Evolutionary conservation across 2,113 vertebrate species (phyloP), one percentile per base, ranked within the genome.

Genomic region (Alectura lathami): DNA sequence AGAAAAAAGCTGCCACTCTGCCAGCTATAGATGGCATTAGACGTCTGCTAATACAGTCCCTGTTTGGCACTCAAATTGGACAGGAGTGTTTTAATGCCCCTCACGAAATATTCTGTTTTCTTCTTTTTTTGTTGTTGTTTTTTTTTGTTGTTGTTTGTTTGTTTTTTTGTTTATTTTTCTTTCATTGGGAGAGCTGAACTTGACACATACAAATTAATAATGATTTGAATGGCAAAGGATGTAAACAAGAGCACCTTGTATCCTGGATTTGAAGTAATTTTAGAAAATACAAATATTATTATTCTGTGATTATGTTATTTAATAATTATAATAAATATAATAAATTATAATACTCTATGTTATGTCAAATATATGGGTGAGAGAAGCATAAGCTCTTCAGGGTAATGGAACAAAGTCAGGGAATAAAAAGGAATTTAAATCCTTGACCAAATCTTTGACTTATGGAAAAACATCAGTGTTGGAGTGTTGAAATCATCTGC

Each of bases 11-110:
- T 63, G 78, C 90, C 51, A 23, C 63, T 67, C 59, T 36, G 80
- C 68, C 91, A 96, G 89, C 96, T 86, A 91, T 94, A 96, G 96
- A 91, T 92, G 94, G 95, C 94, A 97, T 97, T 93, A 96, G 89
- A 62, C 0, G 10, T 90, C 96, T 92, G 74, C 48, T 83, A 67
- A 76, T 69, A 3, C 57, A 63, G 87, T 38, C 88, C 64, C 93
- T 67, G 27, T 45, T 88, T 77, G 78, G 77, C 48, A 51, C 43
- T 83, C 38, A 22, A 57, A 75, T 69, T 66, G 90, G 81, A 23
- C 48, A 86, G 80, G 43, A 11, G 6, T 84, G n/a, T 38, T 30
- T 82, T 54, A n/a, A 21, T 57, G 73, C 56, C n/a, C 63, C 32
- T 76, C 76, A 70, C 74, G 91, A 92, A 72, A 42, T 2, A 40